Evolutionary conservation across 2,113 vertebrate genomes (phyloP), one percentile per base, ranked within the genome.

Genomic region (Melanostigma gelatinosum): DNA sequence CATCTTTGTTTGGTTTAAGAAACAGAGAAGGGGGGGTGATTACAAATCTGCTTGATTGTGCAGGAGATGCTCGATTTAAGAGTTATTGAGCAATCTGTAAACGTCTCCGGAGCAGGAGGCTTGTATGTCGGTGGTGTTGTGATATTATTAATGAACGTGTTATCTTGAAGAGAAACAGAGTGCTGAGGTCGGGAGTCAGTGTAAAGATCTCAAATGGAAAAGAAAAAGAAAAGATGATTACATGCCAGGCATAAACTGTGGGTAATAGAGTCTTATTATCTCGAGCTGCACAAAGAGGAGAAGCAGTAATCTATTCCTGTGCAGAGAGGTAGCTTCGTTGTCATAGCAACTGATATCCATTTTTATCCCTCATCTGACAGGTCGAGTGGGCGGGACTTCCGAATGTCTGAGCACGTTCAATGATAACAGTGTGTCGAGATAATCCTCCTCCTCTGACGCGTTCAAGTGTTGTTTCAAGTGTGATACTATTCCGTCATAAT

Each of bases 341-440:
- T 84, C 88, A 84, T 91, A 72, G 91, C 82, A 92, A 93, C 91
- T 85, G 82, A 75, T 62, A 80, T 87, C 88, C 87, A 78, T 85
- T 89, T 91, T 87, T 89, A 88, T 85, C 83, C 66, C 67, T 42
- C 52, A 62, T 83, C 73, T 68, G 71, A 69, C 76, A 62, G 29
- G 13, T 48, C 44, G 80, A 77, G 88, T 64, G 6, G 88, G 87
- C 74, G 88, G 87, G 87, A 86, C 79, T 77, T 89, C 87, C 77
- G 64, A 27, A 13, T 75, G 34, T 48, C 27, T 27, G 9, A 52
- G 12, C 42, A 0, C 11, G 44, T 27, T 4, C 64, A 74, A 85
- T 82, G 80, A 72, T 72, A 1, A n/a, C 8, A 46, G 2, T 6
- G 10, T 1, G 29, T 44, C 38, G 61, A 73, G 60, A 63, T 24